These are phyloP conservation scores for Fragum whitleyi DNA, from an alignment of 2,888 invertebrate species.

Conservation along the genomic window DNA sequence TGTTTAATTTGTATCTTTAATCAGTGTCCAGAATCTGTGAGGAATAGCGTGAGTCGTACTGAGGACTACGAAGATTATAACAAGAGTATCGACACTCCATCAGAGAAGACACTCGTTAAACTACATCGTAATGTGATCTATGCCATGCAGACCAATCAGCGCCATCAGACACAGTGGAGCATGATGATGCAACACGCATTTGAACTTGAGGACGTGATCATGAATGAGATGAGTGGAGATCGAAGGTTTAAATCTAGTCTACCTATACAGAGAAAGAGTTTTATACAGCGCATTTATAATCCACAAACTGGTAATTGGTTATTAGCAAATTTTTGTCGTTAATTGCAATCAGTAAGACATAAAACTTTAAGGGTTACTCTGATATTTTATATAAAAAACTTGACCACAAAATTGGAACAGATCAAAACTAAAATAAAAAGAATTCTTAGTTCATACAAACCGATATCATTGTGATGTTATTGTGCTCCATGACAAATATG, in stretches of 20 bases:
- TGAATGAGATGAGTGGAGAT: slow-evolving; percentile 88
- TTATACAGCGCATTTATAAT: slow-evolving; percentile 80
- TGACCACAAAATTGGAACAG: background rate
- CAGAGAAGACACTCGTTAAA: slow-evolving; percentile 94
- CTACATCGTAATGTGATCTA: slow-evolving; percentile 88
- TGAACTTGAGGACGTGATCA: slow-evolving; percentile 94
- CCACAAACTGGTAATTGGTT: slow-evolving; percentile 84
- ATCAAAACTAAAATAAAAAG: background rate
- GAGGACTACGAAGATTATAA: slow-evolving; percentile 83
- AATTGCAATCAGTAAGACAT: too few species aligned
- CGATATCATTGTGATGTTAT: too few species aligned
- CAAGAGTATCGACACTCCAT: slow-evolving; percentile 78
- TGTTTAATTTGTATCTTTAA: too few species aligned
- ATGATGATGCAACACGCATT: slow-evolving; percentile 90
- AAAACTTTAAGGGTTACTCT: too few species aligned
- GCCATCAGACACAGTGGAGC: slow-evolving; percentile 97
- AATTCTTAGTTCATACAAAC: too few species aligned
- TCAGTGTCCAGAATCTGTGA: slow-evolving; percentile 84
- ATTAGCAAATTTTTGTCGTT: background rate
- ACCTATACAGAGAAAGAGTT: slow-evolving; percentile 42
- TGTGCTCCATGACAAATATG: too few species aligned
- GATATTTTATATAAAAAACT: too few species aligned
- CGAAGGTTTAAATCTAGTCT: slow-evolving; percentile 69
- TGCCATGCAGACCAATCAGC: slow-evolving; percentile 93
- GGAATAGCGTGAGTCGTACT: slow-evolving; percentile 74